Percentiles rank a stretch among this genome's conserved stretches.
These are phyloP conservation scores for Halisarca cf. caerulea DNA, from an alignment of 37 sponge, comb jelly and placozoan species.

Conservation along the genomic window DNA sequence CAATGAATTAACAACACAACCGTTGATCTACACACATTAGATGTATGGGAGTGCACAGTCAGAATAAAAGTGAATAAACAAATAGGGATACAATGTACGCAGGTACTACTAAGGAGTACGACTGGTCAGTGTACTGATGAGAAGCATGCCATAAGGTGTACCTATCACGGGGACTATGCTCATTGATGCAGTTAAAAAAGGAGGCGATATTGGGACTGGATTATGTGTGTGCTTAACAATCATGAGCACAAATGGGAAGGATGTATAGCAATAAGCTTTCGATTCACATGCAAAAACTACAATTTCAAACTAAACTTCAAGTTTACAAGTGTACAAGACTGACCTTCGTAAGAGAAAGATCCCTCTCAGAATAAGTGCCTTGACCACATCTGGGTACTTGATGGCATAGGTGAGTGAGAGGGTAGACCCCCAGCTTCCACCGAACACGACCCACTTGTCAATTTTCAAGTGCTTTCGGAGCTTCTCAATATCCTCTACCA, in stretches of 20 bases:
- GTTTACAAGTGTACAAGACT: not conserved
- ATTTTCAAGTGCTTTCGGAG: constrained; percentile 53
- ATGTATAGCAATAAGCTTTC: not conserved
- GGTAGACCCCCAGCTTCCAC: constrained; percentile 81
- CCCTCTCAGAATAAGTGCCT: constrained; percentile 58
- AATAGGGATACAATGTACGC: no score
- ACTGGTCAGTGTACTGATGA: no score
- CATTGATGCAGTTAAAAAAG: no score
- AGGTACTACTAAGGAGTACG: no score
- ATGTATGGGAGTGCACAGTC: no score
- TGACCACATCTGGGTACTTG: constrained; percentile 53
- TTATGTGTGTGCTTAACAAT: no score
- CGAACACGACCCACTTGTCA: constrained; percentile 63
- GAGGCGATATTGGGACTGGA: no score
- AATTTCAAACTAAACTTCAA: not conserved
- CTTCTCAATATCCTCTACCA: constrained; percentile 64
- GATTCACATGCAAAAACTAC: not conserved
- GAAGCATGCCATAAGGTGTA: no score
- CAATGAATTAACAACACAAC: no score
- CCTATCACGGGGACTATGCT: no score
- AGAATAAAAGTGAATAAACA: no score
- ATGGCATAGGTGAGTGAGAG: constrained; percentile 58
- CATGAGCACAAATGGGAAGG: not conserved
- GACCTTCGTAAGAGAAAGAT: constrained; percentile 66
- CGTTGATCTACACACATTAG: no score